A percentile compares a stretch with the other conserved stretches of the same genome.
phyloP scores from a whole-genome alignment of 2,113 vertebrate species.

The Piaya cayana region DNA sequence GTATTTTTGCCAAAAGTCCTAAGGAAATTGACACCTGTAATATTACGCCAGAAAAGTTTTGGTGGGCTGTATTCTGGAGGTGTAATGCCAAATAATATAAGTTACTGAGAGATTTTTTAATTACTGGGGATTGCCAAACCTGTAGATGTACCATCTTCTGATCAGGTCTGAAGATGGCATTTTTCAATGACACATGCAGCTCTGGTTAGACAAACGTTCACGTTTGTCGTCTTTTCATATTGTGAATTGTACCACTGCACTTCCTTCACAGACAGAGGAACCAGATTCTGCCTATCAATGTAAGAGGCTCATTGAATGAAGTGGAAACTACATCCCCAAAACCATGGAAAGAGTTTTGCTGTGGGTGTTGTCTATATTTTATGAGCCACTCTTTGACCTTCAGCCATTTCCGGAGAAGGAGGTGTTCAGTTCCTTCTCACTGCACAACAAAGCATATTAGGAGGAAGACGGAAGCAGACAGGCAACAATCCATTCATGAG shows the following conservation, averaged over 20 bases:
- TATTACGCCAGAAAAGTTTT: background rate
- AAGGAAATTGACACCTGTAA: background rate
- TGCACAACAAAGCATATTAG: background rate
- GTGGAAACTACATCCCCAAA: background rate
- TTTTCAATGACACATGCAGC: background rate
- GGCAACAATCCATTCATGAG: background rate
- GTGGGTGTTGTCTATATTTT: background rate
- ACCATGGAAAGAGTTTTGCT: background rate
- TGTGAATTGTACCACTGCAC: background rate
- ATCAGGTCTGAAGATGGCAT: background rate
- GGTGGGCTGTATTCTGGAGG: background rate
- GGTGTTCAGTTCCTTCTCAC: background rate
- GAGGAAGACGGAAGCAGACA: background rate
- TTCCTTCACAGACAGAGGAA: background rate
- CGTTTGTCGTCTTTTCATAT: rapidly evolving
- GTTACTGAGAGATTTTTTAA: background rate
- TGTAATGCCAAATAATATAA: background rate
- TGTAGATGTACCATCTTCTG: background rate
- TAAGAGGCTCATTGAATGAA: background rate
- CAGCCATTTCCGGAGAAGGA: background rate
- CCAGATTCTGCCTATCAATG: background rate
- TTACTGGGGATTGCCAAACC: background rate
- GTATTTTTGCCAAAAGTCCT: constrained; percentile 18
- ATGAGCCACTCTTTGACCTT: background rate
- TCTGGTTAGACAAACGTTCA: background rate